These are phyloP conservation scores for Myopa testacea DNA, from an alignment of 2,888 invertebrate genomes.

Conservation along the genomic window DNA sequence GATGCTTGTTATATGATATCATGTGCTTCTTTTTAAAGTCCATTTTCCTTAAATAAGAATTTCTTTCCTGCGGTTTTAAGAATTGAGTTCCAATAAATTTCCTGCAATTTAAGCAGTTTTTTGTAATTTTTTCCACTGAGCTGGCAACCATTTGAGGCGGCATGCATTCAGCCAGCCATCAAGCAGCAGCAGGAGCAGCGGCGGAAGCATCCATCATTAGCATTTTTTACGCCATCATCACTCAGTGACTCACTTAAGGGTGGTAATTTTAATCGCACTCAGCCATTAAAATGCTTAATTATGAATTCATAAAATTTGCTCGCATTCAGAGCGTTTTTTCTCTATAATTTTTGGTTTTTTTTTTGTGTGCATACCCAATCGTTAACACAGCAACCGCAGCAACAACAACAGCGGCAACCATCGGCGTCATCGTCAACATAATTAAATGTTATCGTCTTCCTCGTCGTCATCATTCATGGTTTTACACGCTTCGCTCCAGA, in stretches of 20 bases:
- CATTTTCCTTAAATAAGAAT: too few relatives aligned
- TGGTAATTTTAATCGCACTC: conserved; percentile 39
- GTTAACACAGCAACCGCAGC: conserved; percentile 6
- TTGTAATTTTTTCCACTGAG: neutral
- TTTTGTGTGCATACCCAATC: conserved; percentile 8
- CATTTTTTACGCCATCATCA: conserved; percentile 36
- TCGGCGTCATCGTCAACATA: conserved; percentile 19
- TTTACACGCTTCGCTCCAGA: neutral
- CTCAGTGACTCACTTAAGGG: conserved; percentile 36
- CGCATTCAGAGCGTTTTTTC: conserved; percentile 17
- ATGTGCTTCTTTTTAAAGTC: too few relatives aligned
- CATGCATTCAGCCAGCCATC: conserved; percentile 2
- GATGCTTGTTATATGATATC: too few relatives aligned
- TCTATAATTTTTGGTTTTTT: neutral
- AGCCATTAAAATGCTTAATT: conserved; percentile 41
- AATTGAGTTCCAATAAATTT: conserved; percentile 1
- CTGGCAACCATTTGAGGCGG: neutral
- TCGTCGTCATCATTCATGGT: neutral
- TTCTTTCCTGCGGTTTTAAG: neutral
- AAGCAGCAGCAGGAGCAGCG: conserved; percentile 2
- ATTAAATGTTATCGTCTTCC: conserved; percentile 12
- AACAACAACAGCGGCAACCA: neutral
- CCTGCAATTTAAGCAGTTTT: conserved; percentile 17
- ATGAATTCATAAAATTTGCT: conserved; percentile 30
- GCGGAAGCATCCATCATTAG: conserved; percentile 36